These are phyloP conservation scores for Borostomias antarcticus DNA, from an alignment of 2,797 vertebrate species.

Conservation along the genomic window DNA sequence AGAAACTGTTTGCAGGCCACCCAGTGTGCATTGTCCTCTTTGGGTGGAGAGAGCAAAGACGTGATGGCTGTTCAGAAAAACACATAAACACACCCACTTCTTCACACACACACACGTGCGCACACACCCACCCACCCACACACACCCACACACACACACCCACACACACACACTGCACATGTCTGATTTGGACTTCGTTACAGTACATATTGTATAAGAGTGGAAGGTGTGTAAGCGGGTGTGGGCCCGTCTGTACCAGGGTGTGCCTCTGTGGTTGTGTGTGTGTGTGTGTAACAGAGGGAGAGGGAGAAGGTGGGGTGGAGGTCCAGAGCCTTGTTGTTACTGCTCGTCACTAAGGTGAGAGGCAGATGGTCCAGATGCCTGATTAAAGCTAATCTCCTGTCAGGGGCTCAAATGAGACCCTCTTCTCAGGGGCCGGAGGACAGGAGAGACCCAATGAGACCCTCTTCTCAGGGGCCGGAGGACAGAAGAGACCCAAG, in stretches of 20 bases:
- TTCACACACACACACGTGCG: not conserved
- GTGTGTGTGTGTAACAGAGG: too few species aligned
- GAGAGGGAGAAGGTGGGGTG: not conserved
- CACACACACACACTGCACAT: too few species aligned
- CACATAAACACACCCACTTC: not conserved
- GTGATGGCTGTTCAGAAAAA: not conserved
- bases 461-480: too few species aligned
- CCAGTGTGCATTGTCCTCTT: constrained; percentile 50
- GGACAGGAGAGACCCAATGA: too few species aligned
- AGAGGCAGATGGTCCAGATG: constrained; percentile 44
- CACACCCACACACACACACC: too few species aligned
- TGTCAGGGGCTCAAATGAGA: constrained; percentile 70
- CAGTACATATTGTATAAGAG: too few species aligned
- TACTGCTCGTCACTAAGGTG: constrained; percentile 20
- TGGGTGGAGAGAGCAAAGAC: constrained; percentile 47
- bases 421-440: constrained; percentile 17
- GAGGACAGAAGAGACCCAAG: too few species aligned
- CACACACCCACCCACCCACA: too few species aligned
- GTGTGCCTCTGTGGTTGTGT: too few species aligned
- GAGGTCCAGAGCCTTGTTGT: constrained; percentile 6
- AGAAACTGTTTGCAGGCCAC: constrained; percentile 60
- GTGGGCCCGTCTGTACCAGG: too few species aligned
- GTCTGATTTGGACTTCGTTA: too few species aligned
- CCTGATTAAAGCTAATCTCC: constrained; percentile 71
- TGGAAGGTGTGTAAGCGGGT: too few species aligned